A percentile compares a stretch with the other conserved stretches of the same genome.
Conservation (phyloP, 2,113 vertebrate species). For the Alosa alosa region DNA sequence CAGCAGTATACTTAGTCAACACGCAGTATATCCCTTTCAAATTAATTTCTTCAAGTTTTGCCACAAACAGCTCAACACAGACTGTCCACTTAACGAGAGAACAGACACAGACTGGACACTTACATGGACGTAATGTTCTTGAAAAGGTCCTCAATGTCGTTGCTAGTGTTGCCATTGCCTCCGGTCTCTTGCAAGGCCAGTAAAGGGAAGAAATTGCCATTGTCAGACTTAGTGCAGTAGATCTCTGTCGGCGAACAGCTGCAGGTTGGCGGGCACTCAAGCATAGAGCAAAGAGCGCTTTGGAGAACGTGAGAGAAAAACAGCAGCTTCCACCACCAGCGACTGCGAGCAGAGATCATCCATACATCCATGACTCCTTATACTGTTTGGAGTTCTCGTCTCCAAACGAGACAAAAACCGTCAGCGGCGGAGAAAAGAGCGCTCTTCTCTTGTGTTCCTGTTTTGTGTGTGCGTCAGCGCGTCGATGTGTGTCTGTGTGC, state of each 20-base stretch:
- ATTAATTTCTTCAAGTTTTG: background rate
- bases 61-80: background rate
- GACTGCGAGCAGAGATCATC: constrained; percentile 77
- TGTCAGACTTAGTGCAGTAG: constrained; percentile 83
- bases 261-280: constrained; percentile 86
- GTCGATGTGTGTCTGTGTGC: constrained; percentile 17
- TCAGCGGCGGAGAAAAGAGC: background rate
- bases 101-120: constrained; percentile 59
- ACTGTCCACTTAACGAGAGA: background rate
- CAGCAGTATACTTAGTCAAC: background rate
- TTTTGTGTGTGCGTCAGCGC: constrained; percentile 11
- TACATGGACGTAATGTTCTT: constrained; percentile 88
- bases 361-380: constrained; percentile 83
- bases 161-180: constrained; percentile 76
- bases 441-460: background rate
- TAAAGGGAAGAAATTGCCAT: constrained; percentile 85
- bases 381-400: constrained; percentile 37
- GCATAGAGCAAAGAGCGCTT: constrained; percentile 80
- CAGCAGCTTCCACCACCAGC: constrained; percentile 82
- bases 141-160: constrained; percentile 85
- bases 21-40: background rate
- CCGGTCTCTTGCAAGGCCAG: constrained; percentile 83
- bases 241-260: constrained; percentile 85
- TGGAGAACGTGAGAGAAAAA: constrained; percentile 80
- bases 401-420: constrained; percentile 31